Evolutionary conservation across 1,140 invertebrate species (phyloP).

Genomic region (Tetraneura akinire): DNA sequence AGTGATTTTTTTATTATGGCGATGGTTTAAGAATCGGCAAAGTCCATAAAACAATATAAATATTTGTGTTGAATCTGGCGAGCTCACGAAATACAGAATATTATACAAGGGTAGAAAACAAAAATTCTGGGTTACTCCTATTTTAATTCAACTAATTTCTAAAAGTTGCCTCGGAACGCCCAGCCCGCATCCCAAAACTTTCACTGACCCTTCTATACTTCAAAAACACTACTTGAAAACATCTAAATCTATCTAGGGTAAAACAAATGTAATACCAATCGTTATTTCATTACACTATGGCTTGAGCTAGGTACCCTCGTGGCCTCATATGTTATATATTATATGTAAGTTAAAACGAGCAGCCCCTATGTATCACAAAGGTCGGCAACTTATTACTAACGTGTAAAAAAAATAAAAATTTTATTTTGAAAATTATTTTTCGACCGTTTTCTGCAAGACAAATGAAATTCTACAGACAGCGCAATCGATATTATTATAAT

Average conservation of each 20-base stretch:
- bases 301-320: background rate
- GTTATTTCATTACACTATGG: conserved; percentile 38
- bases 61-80: background rate
- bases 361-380: background rate
- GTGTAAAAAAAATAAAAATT: background rate
- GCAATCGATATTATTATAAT: conserved; percentile 30
- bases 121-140: background rate
- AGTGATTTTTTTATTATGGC: background rate
- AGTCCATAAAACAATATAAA: conserved; percentile 34
- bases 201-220: conserved; percentile 27
- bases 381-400: background rate
- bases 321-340: background rate
- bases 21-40: background rate
- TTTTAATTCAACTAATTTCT: conserved; percentile 35
- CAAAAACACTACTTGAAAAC: conserved; percentile 26
- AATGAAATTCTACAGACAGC: background rate
- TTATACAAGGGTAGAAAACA: background rate
- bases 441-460: background rate
- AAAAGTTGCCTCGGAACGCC: conserved; percentile 14
- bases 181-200: conserved; percentile 13
- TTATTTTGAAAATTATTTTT: background rate
- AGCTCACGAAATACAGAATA: background rate
- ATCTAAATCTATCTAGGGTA: conserved; percentile 18
- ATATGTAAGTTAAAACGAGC: conserved; percentile 13
- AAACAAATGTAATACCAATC: conserved; percentile 33